Percentiles rank a stretch among this genome's conserved stretches.
These are phyloP conservation scores for Galaxias olidus DNA, from an alignment of 2,797 vertebrate species.

Conservation along the genomic window DNA sequence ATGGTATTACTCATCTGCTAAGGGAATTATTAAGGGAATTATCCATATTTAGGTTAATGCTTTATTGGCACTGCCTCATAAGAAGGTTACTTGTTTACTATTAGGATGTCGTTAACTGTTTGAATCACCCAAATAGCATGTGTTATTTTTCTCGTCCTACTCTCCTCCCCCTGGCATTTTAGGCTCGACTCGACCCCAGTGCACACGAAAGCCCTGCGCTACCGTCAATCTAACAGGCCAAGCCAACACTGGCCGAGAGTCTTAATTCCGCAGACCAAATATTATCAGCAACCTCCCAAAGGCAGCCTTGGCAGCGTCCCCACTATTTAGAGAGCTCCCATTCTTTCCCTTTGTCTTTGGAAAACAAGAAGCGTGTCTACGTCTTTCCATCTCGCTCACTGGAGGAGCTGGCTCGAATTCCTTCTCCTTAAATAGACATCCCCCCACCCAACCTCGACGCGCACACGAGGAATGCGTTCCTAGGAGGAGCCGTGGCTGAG, in stretches of 20 bases:
- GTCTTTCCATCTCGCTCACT: constrained; percentile 27
- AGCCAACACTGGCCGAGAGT: constrained; percentile 6
- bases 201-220: background rate
- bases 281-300: constrained; percentile 18
- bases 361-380: background rate
- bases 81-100: constrained; percentile 4
- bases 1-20: constrained; percentile 2
- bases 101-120: constrained; percentile 3
- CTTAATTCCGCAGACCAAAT: constrained; percentile 13
- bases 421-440: constrained; percentile 50
- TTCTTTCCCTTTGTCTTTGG: constrained; percentile 36
- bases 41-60: background rate
- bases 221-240: constrained; percentile 9
- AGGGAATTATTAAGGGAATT: background rate
- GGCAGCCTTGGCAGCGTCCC: constrained; percentile 16
- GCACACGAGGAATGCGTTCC: constrained; percentile 7
- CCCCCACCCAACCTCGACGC: background rate
- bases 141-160: background rate
- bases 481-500: constrained; percentile 20
- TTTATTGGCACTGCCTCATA: background rate
- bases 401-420: constrained; percentile 21
- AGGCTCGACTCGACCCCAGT: background rate
- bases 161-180: background rate
- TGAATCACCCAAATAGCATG: background rate
- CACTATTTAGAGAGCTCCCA: constrained; percentile 31